Evolutionary conservation across 2,888 invertebrate species (phyloP).

Genomic region (Piscicola geometra): DNA sequence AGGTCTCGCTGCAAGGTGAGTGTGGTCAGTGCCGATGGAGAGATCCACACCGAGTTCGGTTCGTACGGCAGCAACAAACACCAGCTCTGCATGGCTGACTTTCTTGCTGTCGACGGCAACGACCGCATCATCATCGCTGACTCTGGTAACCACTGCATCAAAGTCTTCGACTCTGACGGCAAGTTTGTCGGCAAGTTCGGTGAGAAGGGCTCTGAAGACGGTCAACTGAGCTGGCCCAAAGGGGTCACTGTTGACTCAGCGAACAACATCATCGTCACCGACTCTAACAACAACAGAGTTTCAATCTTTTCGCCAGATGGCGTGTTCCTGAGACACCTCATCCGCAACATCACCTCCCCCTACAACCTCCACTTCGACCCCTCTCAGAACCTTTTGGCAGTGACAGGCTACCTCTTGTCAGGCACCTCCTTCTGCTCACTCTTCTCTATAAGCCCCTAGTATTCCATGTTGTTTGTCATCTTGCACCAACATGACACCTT

Average conservation of each 20-base stretch:
- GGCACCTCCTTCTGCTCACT: not conserved
- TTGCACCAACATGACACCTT: too few relatives aligned
- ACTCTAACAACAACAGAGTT: constrained; percentile 38
- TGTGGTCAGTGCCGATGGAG: constrained; percentile 35
- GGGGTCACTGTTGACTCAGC: constrained; percentile 38
- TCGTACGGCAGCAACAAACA: constrained; percentile 37
- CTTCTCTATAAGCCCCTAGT: not conserved
- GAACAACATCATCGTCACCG: constrained; percentile 41
- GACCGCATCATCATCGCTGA: constrained; percentile 40
- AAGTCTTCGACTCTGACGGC: constrained; percentile 39
- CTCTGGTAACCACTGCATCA: constrained; percentile 43
- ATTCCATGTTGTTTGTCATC: too few relatives aligned
- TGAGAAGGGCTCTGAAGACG: constrained; percentile 36
- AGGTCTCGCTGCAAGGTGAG: constrained; percentile 39
- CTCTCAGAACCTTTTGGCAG: not conserved
- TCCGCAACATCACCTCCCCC: constrained; percentile 32
- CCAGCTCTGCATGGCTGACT: constrained; percentile 43
- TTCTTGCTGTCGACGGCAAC: constrained; percentile 40
- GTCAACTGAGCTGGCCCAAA: constrained; percentile 42
- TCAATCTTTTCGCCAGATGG: constrained; percentile 40
- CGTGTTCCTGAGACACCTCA: constrained; percentile 38
- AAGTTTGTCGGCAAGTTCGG: constrained; percentile 37
- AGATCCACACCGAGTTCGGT: constrained; percentile 39
- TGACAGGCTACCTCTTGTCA: not conserved
- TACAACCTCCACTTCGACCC: constrained; percentile 30